Evolutionary conservation across 1,140 invertebrate genomes (phyloP), one percentile per base, ranked within the genome.

Genomic region (Melipona quadrifasciata): DNA sequence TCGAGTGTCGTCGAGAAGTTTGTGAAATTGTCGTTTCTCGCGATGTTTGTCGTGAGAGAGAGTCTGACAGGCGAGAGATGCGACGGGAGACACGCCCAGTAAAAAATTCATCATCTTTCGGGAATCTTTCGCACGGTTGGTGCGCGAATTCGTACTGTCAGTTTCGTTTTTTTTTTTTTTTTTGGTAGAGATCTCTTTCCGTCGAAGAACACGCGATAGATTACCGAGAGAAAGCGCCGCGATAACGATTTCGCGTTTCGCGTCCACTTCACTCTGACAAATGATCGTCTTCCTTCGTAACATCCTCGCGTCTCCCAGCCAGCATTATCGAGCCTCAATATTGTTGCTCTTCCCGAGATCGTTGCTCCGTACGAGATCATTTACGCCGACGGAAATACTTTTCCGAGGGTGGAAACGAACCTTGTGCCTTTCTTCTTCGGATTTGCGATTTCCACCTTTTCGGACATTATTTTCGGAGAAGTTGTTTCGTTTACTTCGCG

Each of bases 201-300:
- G 75, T 85, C 73, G 82, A 70, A 83, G 81, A 87, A 88, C 86
- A 88, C 67, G 88, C 90, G 85, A 91, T 91, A 84, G 91, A 91
- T 91, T 91, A 87, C 85, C 84, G 82, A 73, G 55, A 72, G 80
- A 90, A 83, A 80, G 86, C 39, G 39, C 73, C 79, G 84, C 80
- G 90, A 91, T 91, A 91, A 91, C 89, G 88, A 87, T 89, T 89
- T 89, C 90, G 87, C 86, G 86, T 88, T 47, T 86, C 87, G 88
- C 89, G 87, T 91, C 91, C 86, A 91, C 87, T 91, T 91, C 87
- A 82, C 61, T 65, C 89, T 91, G 91, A 91, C 90, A 91, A 91
- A 91, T 91, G 90, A 88, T 90, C 86, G 61, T 72, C 83, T 85
- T 80, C 84, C 74, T 75, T 70, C 73, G 88, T 82, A 77, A 58